Evolutionary conservation across 2,113 vertebrate genomes (phyloP), one percentile per base, ranked within the genome.

Genomic region (Myotis yumanensis): DNA sequence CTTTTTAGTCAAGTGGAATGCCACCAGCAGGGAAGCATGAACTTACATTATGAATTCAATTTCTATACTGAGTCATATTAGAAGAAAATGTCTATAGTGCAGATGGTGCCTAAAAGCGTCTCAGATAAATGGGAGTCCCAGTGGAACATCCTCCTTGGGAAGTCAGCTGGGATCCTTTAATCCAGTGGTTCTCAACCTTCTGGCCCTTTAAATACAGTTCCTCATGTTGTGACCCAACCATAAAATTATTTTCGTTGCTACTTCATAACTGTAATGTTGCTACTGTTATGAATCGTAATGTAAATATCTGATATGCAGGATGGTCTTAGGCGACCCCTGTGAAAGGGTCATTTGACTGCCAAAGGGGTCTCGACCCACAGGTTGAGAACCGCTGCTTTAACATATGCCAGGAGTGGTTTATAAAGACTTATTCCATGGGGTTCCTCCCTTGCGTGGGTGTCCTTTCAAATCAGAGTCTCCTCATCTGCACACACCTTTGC

Each of bases 1-100:
- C n/a, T 90, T 91, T 94, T 93, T 71, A 57, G 18, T 80, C 86
- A 88, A 59, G 43, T 76, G 14, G 37, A 93, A 68, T 66, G n/a
- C 40, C 48, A 83, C 48, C 51, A 48, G 68, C 35, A 59, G 73
- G 40, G 43, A 92, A 83, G 85, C 88, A 83, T 90, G 92, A 94
- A 90, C 43, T 89, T 54, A 77, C 54, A 40, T 72, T 83, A 81
- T 62, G 16, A 90, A 91, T 91, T 91, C 48, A 92, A 0, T 83
- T 92, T 57, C 16, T 73, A 59, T 25, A 76, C 14, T 43, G n/a
- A 86, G 32, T 75, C 22, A 57, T 11, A 59, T 35, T 32, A 35
- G 79, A 92, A 90, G n/a, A 48, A 64, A 84, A 75, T 64, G 51
- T 48, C 83, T 68, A 9, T 20, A 30, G 52, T 5, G 3, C 37